Base-by-base conservation (phyloP, 2,888 invertebrate species). In the Hirtodrosophila alboralis region DNA sequence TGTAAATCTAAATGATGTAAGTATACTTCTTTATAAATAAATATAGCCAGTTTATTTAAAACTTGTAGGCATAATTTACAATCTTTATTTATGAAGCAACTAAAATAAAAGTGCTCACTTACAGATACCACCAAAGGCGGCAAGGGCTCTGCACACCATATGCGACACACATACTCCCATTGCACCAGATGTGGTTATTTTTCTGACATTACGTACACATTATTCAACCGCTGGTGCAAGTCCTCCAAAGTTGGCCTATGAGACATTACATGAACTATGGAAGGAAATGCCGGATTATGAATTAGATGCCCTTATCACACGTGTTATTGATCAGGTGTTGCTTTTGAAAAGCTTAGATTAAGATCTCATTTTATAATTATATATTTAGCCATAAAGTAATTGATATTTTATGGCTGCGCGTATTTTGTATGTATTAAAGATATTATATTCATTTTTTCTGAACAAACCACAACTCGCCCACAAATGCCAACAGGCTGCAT, bases 141-240 rank as follows among this genome's bases (percentile, higher is more conserved):
- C 90, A 1, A 91, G 90, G 73, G 92, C 92, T 2, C 91, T 93
- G 66, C 93, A 93, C 72, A 87, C 90, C 52, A 91, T 93, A 66
- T 93, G 93, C 69, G 93, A 93, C 73, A 91, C 91, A 21, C 64
- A 90, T 36, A 91, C 87, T 51, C 93, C 93, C 7, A 77, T 92
- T 13, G 88, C 90, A 0, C 60, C 79, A 13, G 87, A 89, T 53
- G 90, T 90, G 4, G 84, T 92, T 13, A 92, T 91, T 34, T 91
- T 91, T 68, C 75, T 92, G 9, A 91, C 91, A 1, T 62, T 90
- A 48, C 90, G 23, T 37, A 84, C 64, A 37, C 23, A 51, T 3
- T 47, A 60, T 13, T 26, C 48, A n/a, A 31, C 10, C 1, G 12
- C 13, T 30, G 33, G 4, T 63, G 77, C 31, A 0, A 79, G 54